Percentiles rank a stretch among this genome's conserved stretches.
Conservation (phyloP, 30 jellyfish, hydroid and myxozoan genomes). For the Rhopilema esculentum region DNA sequence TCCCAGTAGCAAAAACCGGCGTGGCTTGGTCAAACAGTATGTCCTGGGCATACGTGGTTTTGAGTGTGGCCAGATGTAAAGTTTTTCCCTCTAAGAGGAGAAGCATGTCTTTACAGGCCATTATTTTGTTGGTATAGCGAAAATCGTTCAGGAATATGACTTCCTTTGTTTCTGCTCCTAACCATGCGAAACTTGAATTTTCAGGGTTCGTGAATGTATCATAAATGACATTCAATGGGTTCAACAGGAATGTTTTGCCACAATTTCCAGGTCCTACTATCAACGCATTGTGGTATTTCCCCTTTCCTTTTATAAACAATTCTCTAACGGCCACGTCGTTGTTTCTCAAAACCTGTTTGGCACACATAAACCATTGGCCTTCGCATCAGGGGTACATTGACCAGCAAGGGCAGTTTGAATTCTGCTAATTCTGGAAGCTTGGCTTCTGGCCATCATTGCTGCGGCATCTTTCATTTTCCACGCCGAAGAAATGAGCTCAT, state of each 20-base stretch:
- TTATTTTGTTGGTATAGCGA: not conserved
- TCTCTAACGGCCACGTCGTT: not conserved
- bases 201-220: not conserved
- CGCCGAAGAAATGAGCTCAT: constrained; percentile 4
- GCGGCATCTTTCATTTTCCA: constrained; percentile 28
- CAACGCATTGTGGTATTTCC: not conserved
- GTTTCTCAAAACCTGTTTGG: not conserved
- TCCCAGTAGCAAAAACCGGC: constrained; percentile 1
- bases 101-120: constrained; percentile 7
- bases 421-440: not conserved
- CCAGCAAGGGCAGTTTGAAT: not conserved
- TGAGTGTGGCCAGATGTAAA: not conserved
- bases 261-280: constrained; percentile 23
- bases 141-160: constrained; percentile 24
- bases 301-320: not conserved
- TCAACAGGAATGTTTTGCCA: constrained; percentile 6
- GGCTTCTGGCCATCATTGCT: not conserved
- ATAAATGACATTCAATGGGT: constrained; percentile 7
- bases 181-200: not conserved
- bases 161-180: not conserved
- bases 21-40: not conserved
- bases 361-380: not conserved
- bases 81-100: constrained; percentile 8
- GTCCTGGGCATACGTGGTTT: constrained; percentile 6
- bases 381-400: not conserved